These are phyloP conservation scores for Leptestheria dahalacensis DNA, from an alignment of 1,140 invertebrate genomes.

Conservation along the genomic window DNA sequence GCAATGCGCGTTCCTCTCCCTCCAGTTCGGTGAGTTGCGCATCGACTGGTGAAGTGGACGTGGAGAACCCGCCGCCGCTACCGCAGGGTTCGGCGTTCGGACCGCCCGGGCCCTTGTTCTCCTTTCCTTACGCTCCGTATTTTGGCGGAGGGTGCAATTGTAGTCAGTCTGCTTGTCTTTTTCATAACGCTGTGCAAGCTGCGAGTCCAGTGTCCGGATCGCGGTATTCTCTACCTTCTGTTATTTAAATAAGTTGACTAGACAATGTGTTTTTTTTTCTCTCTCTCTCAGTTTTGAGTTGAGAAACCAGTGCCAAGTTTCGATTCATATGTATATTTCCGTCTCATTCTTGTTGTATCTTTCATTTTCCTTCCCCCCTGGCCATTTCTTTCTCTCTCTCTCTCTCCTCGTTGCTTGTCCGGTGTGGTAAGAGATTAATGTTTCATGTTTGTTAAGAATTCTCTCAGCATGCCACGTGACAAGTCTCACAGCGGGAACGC, in stretches of 20 bases:
- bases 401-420: too few species aligned
- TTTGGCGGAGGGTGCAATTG: neutral
- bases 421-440: too few species aligned
- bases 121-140: neutral
- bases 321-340: too few species aligned
- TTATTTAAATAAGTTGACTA: neutral
- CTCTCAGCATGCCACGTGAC: slow-evolving; percentile 7
- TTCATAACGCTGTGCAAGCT: neutral
- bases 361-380: too few species aligned
- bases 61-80: neutral
- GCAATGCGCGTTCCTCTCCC: neutral
- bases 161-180: neutral
- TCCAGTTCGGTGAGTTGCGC: too few species aligned
- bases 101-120: neutral
- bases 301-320: too few species aligned
- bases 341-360: too few species aligned
- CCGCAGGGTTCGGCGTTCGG: neutral
- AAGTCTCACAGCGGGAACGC: slow-evolving; percentile 7
- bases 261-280: neutral
- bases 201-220: neutral
- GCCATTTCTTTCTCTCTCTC: too few species aligned
- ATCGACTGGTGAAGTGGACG: neutral
- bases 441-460: neutral
- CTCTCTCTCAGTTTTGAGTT: too few species aligned
- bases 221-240: neutral